Conservation (phyloP, 2,888 invertebrate genomes). For the Girardia tigrina region DNA sequence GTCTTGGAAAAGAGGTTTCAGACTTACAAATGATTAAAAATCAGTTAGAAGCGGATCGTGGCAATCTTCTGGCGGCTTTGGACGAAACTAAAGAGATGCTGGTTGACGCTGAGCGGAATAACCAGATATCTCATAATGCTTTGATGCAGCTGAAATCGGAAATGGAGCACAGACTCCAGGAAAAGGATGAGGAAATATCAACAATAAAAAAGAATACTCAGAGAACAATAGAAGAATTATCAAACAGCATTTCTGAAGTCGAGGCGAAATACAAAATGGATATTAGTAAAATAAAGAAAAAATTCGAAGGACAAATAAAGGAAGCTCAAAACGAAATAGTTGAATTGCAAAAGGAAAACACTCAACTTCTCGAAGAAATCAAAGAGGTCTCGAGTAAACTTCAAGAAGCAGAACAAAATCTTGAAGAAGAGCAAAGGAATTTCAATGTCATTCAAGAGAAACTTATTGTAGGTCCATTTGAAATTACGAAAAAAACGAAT, state of each 20-base stretch:
- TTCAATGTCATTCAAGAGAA: neutral
- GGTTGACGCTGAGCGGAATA: neutral
- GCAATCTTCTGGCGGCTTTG: neutral
- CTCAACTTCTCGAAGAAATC: neutral
- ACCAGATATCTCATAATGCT: neutral
- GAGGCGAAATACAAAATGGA: neutral
- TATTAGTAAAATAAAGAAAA: neutral
- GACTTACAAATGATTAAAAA: conserved; percentile 2
- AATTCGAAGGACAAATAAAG: neutral
- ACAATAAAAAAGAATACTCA: neutral
- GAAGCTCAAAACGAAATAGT: neutral
- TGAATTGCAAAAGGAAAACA: neutral
- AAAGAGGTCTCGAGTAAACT: neutral
- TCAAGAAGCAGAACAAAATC: neutral
- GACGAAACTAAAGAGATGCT: conserved; percentile 1
- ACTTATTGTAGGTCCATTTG: neutral
- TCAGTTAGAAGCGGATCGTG: neutral
- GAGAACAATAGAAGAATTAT: conserved; percentile 10
- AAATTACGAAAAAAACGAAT: neutral
- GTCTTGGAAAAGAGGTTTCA: neutral
- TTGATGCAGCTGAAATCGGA: neutral
- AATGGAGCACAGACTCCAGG: neutral
- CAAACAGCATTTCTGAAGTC: neutral
- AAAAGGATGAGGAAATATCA: neutral
- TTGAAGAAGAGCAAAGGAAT: neutral